Evolutionary conservation across 2,888 invertebrate species (phyloP).

Genomic region (Cryptosula pallasiana): DNA sequence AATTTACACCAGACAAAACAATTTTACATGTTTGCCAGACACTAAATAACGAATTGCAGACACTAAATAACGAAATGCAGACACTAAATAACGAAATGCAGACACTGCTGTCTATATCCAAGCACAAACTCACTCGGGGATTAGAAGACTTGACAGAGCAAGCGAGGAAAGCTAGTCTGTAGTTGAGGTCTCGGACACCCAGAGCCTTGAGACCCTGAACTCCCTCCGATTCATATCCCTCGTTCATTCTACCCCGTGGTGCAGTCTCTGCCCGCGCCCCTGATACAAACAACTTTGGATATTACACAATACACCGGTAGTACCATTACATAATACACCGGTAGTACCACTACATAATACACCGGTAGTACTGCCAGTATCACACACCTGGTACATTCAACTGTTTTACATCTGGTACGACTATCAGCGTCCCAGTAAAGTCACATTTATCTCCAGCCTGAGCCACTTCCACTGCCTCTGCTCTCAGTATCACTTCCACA

Average conservation of each 20-base stretch:
- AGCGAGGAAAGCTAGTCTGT: conserved; percentile 86
- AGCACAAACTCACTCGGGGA: conserved; percentile 59
- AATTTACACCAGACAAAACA: too few species aligned
- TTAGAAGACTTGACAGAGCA: conserved; percentile 84
- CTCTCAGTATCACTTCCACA: conserved; percentile 86
- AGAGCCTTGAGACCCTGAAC: conserved; percentile 78
- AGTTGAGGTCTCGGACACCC: conserved; percentile 78
- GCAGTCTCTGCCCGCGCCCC: conserved; percentile 76
- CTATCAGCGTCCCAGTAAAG: conserved; percentile 91
- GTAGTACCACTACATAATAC: neutral
- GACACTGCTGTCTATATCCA: too few species aligned
- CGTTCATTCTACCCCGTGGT: conserved; percentile 63
- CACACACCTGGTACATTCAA: conserved; percentile 68
- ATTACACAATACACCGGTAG: neutral
- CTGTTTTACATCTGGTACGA: conserved; percentile 90
- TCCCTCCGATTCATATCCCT: conserved; percentile 68
- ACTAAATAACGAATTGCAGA: too few species aligned
- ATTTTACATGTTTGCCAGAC: too few species aligned
- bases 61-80: too few species aligned
- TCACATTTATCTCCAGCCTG: conserved; percentile 83
- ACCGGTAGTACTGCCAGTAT: neutral
- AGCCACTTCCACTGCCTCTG: conserved; percentile 92
- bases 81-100: too few species aligned
- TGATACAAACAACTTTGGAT: conserved; percentile 30
- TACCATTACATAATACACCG: neutral